A percentile compares a stretch with the other conserved stretches of the same genome.
These are phyloP conservation scores for Idris sp. DNA, from an alignment of 1,140 invertebrate genomes.

Conservation along the genomic window DNA sequence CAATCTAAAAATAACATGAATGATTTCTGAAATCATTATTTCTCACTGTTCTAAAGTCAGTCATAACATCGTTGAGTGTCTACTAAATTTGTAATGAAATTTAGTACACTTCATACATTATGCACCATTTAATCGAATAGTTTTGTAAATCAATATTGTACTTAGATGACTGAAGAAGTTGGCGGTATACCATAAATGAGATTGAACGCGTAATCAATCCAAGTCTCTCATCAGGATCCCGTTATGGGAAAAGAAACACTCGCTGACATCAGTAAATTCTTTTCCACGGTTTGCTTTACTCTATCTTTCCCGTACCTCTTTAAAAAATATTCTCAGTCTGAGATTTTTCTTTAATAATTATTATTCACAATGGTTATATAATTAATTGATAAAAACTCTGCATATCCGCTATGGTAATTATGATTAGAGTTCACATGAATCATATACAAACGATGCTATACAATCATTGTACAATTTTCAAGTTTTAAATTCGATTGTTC, in stretches of 20 bases:
- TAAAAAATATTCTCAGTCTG: slow-evolving; percentile 45
- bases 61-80: background rate
- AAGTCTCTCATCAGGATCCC: slow-evolving; percentile 50
- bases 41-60: too few relatives aligned
- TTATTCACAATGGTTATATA: slow-evolving; percentile 58
- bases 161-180: slow-evolving; percentile 34
- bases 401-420: slow-evolving; percentile 44
- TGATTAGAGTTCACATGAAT: slow-evolving; percentile 42
- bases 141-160: slow-evolving; percentile 30
- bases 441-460: slow-evolving; percentile 28
- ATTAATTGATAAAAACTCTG: slow-evolving; percentile 62
- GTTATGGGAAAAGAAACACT: slow-evolving; percentile 61
- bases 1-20: too few relatives aligned
- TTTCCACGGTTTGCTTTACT: slow-evolving; percentile 56
- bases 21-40: too few relatives aligned
- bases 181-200: slow-evolving; percentile 56
- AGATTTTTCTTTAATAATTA: slow-evolving; percentile 63
- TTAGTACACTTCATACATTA: slow-evolving; percentile 13
- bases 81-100: slow-evolving; percentile 6
- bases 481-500: slow-evolving; percentile 37
- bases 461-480: slow-evolving; percentile 29
- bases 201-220: slow-evolving; percentile 60
- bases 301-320: slow-evolving; percentile 43
- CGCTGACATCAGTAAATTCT: slow-evolving; percentile 55
- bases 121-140: slow-evolving; percentile 8